phyloP scores from a whole-genome alignment of 1,140 invertebrate species.

The Drosophila micromelanica region DNA sequence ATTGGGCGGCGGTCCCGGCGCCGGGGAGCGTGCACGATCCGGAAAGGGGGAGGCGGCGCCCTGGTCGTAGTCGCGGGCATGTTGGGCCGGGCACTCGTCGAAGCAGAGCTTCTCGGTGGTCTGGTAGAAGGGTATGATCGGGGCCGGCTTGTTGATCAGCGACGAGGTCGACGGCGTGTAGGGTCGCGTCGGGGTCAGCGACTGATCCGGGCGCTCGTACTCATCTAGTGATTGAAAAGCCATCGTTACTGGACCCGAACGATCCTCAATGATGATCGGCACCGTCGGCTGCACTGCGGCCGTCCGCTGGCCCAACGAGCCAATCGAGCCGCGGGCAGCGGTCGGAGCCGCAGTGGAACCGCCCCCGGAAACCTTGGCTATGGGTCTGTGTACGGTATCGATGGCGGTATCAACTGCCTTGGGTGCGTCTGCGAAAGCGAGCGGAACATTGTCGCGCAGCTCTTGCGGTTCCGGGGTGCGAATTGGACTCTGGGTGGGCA shows the following conservation, averaged over 20 bases:
- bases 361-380: conserved; percentile 54
- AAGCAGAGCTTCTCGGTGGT: conserved; percentile 86
- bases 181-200: conserved; percentile 84
- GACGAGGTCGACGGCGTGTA: conserved; percentile 85
- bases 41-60: conserved; percentile 86
- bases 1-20: conserved; percentile 87
- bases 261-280: conserved; percentile 75
- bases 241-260: conserved; percentile 83
- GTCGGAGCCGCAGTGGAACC: conserved; percentile 15
- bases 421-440: conserved; percentile 79
- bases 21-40: conserved; percentile 86
- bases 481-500: conserved; percentile 85
- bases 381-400: conserved; percentile 72
- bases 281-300: conserved; percentile 64
- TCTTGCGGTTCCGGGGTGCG: conserved; percentile 85
- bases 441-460: conserved; percentile 80
- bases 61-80: conserved; percentile 86
- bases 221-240: conserved; percentile 87
- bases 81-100: conserved; percentile 86
- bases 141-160: conserved; percentile 88
- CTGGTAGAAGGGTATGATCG: conserved; percentile 88
- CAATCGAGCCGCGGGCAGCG: conserved; percentile 38
- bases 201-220: conserved; percentile 84
- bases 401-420: conserved; percentile 18
- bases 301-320: conserved; percentile 4